Evolutionary conservation across 23 tunicate species (phyloP).

Genomic region (Oikopleura dioica): DNA sequence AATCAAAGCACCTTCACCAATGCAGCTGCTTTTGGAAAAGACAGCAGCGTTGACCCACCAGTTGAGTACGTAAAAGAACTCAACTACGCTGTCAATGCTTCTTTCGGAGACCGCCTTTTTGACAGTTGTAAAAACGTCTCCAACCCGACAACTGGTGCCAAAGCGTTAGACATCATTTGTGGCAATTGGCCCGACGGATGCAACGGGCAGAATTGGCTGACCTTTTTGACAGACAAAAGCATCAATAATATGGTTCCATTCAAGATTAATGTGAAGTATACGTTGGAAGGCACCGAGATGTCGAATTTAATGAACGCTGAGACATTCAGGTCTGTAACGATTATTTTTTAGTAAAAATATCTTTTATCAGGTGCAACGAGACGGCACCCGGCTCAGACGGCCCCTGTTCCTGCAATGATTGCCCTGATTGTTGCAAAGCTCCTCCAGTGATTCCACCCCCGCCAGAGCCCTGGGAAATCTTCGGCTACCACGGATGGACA

Average conservation of each 20-base stretch:
- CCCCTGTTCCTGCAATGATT: constrained; percentile 86
- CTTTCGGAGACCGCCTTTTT: constrained; percentile 22
- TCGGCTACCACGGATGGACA: constrained; percentile 29
- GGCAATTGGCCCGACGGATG: neutral
- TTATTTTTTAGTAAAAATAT: too few species aligned
- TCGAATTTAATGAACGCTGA: neutral
- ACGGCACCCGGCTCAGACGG: constrained; percentile 16
- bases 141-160: constrained; percentile 86
- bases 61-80: neutral
- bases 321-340: too few species aligned
- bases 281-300: neutral
- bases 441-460: constrained; percentile 23
- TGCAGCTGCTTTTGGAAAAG: constrained; percentile 21
- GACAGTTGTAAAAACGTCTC: constrained; percentile 57
- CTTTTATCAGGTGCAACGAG: constrained; percentile 32
- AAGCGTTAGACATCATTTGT: constrained; percentile 6
- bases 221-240: neutral
- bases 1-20: constrained; percentile 49
- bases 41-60: constrained; percentile 10
- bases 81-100: constrained; percentile 19
- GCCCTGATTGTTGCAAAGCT: constrained; percentile 44
- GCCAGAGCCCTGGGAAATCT: constrained; percentile 33
- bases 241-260: neutral
- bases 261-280: neutral
- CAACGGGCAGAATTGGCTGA: neutral